Percentiles rank a stretch among this genome's conserved stretches.
Evolutionary conservation across 2,797 vertebrate species (phyloP).

Genomic region (Tarsius wallacei): DNA sequence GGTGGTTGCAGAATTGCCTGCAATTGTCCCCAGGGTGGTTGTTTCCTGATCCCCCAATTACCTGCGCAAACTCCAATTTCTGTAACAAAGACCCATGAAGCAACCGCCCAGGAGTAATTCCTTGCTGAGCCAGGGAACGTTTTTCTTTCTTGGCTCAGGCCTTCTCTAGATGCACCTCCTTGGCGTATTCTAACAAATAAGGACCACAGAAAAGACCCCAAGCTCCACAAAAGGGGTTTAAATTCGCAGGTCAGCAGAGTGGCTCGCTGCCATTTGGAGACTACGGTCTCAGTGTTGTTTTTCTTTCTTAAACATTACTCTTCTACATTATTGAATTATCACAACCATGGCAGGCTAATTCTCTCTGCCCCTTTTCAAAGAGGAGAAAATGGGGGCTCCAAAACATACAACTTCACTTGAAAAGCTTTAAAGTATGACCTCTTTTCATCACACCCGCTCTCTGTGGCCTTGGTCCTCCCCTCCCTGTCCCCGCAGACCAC

Average conservation of each 20-base stretch:
- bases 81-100: constrained; percentile 39
- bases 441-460: not conserved
- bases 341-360: not conserved
- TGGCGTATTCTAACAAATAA: not conserved
- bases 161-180: not conserved
- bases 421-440: not conserved
- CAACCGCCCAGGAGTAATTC: not conserved
- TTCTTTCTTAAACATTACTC: not conserved
- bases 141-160: not conserved
- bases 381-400: not conserved
- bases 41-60: constrained; percentile 46
- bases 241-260: not conserved
- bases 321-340: not conserved
- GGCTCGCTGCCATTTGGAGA: not conserved
- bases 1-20: constrained; percentile 46
- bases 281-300: not conserved
- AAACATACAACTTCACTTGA: not conserved
- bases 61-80: not conserved
- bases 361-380: constrained; percentile 11
- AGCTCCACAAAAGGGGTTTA: not conserved
- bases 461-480: not conserved
- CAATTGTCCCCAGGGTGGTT: constrained; percentile 2
- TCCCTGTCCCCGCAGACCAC: not conserved
- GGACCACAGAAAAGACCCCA: not conserved
- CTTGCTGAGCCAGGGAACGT: not conserved